phyloP scores from a whole-genome alignment of 1,140 invertebrate genomes.

The Drosophila tristis region DNA sequence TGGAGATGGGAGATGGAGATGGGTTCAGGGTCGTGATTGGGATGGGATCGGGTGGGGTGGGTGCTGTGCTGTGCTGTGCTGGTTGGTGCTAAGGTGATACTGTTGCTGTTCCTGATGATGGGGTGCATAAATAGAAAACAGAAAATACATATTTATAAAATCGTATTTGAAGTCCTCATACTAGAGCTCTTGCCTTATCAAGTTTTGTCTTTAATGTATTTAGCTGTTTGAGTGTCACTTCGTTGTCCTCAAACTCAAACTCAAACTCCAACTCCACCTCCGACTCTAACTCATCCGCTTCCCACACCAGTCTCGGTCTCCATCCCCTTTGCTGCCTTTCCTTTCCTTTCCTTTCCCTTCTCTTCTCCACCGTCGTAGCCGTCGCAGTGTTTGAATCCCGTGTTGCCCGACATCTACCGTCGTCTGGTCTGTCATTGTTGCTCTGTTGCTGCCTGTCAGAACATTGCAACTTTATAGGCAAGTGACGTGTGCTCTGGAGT shows the following conservation, averaged over 20 bases:
- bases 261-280: neutral
- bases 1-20: neutral
- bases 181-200: constrained; percentile 55
- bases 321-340: constrained; percentile 22
- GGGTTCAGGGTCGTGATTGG: constrained; percentile 11
- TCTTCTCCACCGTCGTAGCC: neutral
- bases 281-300: neutral
- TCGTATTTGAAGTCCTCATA: constrained; percentile 53
- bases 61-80: neutral
- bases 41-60: constrained; percentile 19
- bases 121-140: constrained; percentile 77
- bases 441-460: constrained; percentile 67
- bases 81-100: constrained; percentile 5
- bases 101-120: constrained; percentile 38
- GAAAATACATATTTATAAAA: constrained; percentile 78
- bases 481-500: constrained; percentile 63
- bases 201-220: constrained; percentile 52
- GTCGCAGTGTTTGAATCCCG: constrained; percentile 17
- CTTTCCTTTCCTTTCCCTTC: neutral
- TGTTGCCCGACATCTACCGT: constrained; percentile 21
- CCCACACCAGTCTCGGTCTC: constrained; percentile 7
- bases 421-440: constrained; percentile 49
- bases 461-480: constrained; percentile 57
- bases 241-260: neutral
- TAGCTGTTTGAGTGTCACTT: constrained; percentile 32